Evolutionary conservation across 2,888 invertebrate genomes (phyloP), one percentile per base, ranked within the genome.

Genomic region (Amiota mariae): DNA sequence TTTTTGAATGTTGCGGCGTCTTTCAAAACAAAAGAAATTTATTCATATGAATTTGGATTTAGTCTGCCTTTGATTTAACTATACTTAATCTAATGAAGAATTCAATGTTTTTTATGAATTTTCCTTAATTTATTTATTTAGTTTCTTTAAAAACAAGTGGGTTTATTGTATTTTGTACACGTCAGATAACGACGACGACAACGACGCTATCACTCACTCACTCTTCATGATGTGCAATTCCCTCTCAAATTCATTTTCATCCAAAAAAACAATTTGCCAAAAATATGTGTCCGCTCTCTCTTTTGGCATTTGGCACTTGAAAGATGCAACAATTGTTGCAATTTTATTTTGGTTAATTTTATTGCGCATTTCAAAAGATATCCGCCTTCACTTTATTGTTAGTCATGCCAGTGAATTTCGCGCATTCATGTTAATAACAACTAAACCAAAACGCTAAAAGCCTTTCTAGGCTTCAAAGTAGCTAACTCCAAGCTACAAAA

Each of bases 401-500:
- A 36, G 36, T 36, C 36, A 63, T 36, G 36, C 72, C 74, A 83
- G 85, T 83, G 67, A 70, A 77, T 74, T 72, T 72, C 75, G 71
- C 76, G 78, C 77, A 67, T 74, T 72, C 85, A 85, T 84, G 80
- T 61, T 73, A 76, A 18, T n/a, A 75, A 75, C 84, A 80, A 81
- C 79, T 74, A 72, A 63, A 76, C 75, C 36, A 72, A 72, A 49
- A 75, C 72, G 75, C 57, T 51, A 20, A 12, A 73, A 72, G 79
- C 76, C 77, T 73, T 72, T 75, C 11, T 11, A 64, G 77, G 83
- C 82, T 51, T 36, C 51, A 0, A 57, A 76, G 76, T 78, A 75
- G 73, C 79, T 57, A 59, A 59, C 48, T 36, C 61, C 1, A 63
- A 68, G 82, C 85, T 83, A 79, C 83, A 72, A 73, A 24, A 77